phyloP scores from a whole-genome alignment of 2,888 invertebrate genomes.

The Apamea crenata region DNA sequence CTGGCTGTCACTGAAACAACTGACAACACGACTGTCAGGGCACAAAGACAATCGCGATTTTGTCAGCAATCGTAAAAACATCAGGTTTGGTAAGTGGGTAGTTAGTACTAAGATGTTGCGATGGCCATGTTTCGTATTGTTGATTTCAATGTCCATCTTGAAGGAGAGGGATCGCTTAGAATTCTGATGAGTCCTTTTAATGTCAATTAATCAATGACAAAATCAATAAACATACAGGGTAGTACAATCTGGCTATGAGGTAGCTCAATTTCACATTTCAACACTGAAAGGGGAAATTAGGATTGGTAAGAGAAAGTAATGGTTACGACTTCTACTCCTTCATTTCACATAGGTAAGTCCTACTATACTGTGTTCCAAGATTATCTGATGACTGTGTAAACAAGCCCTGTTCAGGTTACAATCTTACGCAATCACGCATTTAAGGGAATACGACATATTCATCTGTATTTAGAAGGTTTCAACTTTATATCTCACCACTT shows the following conservation, averaged over 20 bases:
- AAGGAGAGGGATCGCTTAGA: background rate
- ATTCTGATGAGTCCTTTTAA: background rate
- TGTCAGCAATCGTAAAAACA: conserved; percentile 58
- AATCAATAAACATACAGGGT: no score
- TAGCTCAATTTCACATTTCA: background rate
- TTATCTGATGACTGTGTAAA: background rate
- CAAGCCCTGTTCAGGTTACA: background rate
- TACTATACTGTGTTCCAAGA: background rate
- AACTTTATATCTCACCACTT: no score
- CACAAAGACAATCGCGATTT: conserved; percentile 54
- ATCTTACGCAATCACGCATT: background rate
- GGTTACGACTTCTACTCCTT: background rate
- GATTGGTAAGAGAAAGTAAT: background rate
- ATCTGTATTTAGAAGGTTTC: no score
- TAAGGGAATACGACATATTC: background rate
- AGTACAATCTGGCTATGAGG: background rate
- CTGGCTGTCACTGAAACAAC: conserved; percentile 55
- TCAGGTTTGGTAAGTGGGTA: conserved; percentile 38
- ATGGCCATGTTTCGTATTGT: conserved; percentile 25
- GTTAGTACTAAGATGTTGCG: conserved; percentile 33
- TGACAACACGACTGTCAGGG: conserved; percentile 59
- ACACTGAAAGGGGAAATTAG: background rate
- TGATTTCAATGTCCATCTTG: background rate
- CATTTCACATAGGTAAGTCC: background rate
- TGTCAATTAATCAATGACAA: background rate